Base-by-base conservation (phyloP, 2,888 invertebrate species). In the Drosophila nigricruria region DNA sequence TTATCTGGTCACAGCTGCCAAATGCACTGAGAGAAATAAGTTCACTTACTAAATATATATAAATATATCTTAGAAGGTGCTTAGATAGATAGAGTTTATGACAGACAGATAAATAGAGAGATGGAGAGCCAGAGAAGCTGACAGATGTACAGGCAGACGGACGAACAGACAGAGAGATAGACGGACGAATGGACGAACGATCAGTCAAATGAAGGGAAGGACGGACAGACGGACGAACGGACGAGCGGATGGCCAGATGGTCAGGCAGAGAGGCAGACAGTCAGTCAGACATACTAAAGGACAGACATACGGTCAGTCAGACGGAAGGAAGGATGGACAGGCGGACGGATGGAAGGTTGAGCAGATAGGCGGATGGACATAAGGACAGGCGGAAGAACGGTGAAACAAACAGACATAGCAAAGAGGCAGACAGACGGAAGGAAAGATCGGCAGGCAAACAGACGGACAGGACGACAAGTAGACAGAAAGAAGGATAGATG, bases 1-100 rank as follows among this genome's bases (percentile, higher is more conserved):
- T 88, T 88, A 88, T 79, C 77, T 49, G 78, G 76, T 77, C 64
- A 61, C 58, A 75, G 75, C 71, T 75, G 75, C 76, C 56, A 36
- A 5, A 9, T 50, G 27, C 70, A 77, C 77, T 61, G 58, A 14
- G 10, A 32, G 61, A 72, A 72, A 68, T 3, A 36, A 10, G 32
- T 16, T 25, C 8, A 12, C 18, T 2, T 2, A 14, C 34, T 34
- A 12, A 34, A 10, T 34, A 34, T 30, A 32, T 10, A 10, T 16
- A 16, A 5, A 16, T 5, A 16, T 14, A 5, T 5, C n/a, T 16
- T 0, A n/a, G n/a, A 2, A n/a, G n/a, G 2, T n/a, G 38, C 38
- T n/a, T 2, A 18, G n/a, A n/a, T 38, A 40, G 38, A n/a, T 18
- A n/a, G 8, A n/a, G n/a, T n/a, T 8, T 1, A 38, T 38, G 9